Conservation (phyloP, 2,888 invertebrate species). For the Ditula angustiorana region DNA sequence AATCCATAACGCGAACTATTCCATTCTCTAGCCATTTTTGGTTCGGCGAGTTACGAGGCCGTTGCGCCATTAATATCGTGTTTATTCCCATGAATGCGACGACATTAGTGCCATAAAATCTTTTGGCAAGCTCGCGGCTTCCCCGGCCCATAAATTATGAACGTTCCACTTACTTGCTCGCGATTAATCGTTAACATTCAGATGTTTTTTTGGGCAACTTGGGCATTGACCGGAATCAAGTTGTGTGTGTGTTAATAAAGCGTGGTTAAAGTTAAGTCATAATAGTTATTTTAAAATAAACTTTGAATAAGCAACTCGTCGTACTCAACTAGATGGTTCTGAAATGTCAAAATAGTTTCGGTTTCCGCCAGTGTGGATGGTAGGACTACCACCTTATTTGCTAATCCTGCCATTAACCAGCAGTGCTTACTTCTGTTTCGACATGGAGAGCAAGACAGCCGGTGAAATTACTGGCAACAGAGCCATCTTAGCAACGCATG, state of each 20-base stretch:
- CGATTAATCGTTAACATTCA: conserved; percentile 37
- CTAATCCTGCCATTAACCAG: too few relatives aligned
- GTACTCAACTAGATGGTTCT: too few relatives aligned
- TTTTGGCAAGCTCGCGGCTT: conserved; percentile 35
- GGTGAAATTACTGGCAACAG: too few relatives aligned
- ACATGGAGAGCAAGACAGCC: too few relatives aligned
- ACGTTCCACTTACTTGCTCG: conserved; percentile 30
- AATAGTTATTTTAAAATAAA: too few relatives aligned
- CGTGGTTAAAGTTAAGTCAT: background rate
- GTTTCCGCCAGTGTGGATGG: too few relatives aligned
- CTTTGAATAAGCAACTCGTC: too few relatives aligned
- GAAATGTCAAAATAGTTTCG: too few relatives aligned
- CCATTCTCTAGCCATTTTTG: conserved; percentile 19
- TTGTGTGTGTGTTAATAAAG: conserved; percentile 1
- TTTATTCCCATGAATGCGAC: conserved; percentile 38
- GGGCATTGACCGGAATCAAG: conserved; percentile 25
- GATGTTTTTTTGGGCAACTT: conserved; percentile 30
- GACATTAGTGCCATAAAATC: conserved; percentile 38
- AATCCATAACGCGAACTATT: conserved; percentile 28
- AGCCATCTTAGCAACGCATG: too few relatives aligned
- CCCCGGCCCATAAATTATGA: conserved; percentile 29
- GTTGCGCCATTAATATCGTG: conserved; percentile 36
- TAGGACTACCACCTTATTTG: too few relatives aligned
- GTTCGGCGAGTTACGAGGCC: conserved; percentile 8
- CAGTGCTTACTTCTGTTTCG: too few relatives aligned